Base-by-base conservation (phyloP, 1,140 invertebrate genomes). In the Polypedilum vanderplanki region DNA sequence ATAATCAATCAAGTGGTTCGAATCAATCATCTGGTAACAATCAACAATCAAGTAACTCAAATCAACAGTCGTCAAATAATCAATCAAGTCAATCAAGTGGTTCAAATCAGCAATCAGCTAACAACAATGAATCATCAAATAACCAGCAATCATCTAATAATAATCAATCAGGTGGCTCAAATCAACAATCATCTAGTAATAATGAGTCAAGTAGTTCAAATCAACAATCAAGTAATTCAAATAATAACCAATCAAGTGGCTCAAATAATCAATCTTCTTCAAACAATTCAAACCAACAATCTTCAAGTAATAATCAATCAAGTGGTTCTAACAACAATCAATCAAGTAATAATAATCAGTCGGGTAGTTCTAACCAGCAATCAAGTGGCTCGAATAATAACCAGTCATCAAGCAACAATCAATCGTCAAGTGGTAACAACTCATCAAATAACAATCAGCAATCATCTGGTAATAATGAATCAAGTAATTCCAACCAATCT, bases 301-400 rank as follows among this genome's bases (percentile, higher is more conserved):
- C 46, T 15, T 57, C 46, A 57, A 57, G 4, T 57, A 57, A 15
- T 4, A 57, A 57, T 57, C 46, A 57, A 12, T 57, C 65, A 3
- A 18, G 20, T 12, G 10, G 10, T 20, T 8, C 17, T 2, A 12
- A 57, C 75, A 75, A 75, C 75, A 76, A 17, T 65, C 40, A 74
- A 76, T n/a, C 24, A 33, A 33, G 74, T 75, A 75, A 75, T 76
- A 74, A 75, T 10, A 77, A 74, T 22, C 75, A 78, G 73, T 77
- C 76, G 8, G 75, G 74, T 3, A 7, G 41, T 46, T 10, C 1
- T 8, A 46, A 75, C 24, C 9, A 74, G 73, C 75, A 75, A 77
- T 70, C 78, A 77, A 40, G 75, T 73, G 22, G 17, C 1, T 22
- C 12, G 41, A 70, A 18, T 9, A 64, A 41, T 12, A 46, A 41